A percentile compares a stretch with the other conserved stretches of the same genome.
These are phyloP conservation scores for Chrysomela aeneicollis DNA, from an alignment of 2,888 invertebrate species.

Conservation along the genomic window DNA sequence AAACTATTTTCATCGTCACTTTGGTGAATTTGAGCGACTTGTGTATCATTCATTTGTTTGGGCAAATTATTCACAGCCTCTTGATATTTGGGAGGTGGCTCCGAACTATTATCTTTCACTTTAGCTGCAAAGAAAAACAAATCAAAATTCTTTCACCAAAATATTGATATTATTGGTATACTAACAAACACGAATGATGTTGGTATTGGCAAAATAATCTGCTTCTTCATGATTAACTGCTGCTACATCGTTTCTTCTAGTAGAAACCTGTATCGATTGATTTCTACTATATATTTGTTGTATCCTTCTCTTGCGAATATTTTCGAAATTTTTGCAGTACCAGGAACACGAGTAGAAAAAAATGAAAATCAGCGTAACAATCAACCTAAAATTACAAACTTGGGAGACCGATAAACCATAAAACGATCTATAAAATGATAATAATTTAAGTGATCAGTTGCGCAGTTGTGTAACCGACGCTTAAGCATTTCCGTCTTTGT, in stretches of 20 bases:
- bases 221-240: background rate
- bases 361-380: conserved; percentile 20
- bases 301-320: conserved; percentile 6
- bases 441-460: too few relatives aligned
- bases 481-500: background rate
- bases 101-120: background rate
- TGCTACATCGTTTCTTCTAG: background rate
- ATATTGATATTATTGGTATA: background rate
- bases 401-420: background rate
- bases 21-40: conserved; percentile 24
- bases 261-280: conserved; percentile 2
- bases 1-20: background rate
- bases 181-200: background rate
- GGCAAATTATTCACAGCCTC: conserved; percentile 36
- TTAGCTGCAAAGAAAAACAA: background rate
- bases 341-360: conserved; percentile 31
- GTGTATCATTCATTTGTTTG: conserved; percentile 4
- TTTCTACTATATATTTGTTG: background rate
- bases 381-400: conserved; percentile 28
- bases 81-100: conserved; percentile 32
- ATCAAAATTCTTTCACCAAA: too few relatives aligned
- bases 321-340: conserved; percentile 32
- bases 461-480: background rate
- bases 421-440: background rate
- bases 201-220: background rate